Percentiles rank a stretch among this genome's conserved stretches.
Conservation (phyloP, 2,113 vertebrate species). For the Heterotilapia buettikoferi region DNA sequence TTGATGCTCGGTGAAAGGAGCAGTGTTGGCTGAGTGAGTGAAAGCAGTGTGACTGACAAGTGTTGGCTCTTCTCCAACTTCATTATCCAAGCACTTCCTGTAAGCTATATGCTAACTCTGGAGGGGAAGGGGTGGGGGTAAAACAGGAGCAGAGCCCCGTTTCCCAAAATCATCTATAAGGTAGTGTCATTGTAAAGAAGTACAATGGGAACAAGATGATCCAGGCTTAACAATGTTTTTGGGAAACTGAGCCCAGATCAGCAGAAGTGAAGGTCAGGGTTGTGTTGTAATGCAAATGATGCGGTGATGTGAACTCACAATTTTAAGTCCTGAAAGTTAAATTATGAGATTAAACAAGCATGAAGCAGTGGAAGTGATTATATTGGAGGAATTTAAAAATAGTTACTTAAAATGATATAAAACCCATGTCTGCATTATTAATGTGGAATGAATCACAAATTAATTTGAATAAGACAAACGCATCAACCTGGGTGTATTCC, state of each 20-base stretch:
- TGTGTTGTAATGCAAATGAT: background rate
- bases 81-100: slow-evolving; percentile 42
- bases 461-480: fast-evolving
- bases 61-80: slow-evolving; percentile 38
- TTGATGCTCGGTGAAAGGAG: slow-evolving; percentile 1
- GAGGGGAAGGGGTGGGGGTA: background rate
- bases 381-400: fast-evolving
- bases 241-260: background rate
- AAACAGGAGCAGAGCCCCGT: background rate
- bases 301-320: background rate
- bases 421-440: background rate
- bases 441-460: background rate
- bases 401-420: background rate
- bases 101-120: slow-evolving; percentile 3
- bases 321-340: background rate
- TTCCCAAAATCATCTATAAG: background rate
- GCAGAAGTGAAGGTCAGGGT: background rate
- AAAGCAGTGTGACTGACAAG: slow-evolving; percentile 35
- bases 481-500: background rate
- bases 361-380: fast-evolving
- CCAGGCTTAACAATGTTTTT: background rate
- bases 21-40: slow-evolving; percentile 45
- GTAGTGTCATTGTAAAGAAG: background rate
- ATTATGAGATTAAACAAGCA: background rate
- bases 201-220: background rate